phyloP scores from a whole-genome alignment of 2,888 invertebrate species.

The Athalia cordata region DNA sequence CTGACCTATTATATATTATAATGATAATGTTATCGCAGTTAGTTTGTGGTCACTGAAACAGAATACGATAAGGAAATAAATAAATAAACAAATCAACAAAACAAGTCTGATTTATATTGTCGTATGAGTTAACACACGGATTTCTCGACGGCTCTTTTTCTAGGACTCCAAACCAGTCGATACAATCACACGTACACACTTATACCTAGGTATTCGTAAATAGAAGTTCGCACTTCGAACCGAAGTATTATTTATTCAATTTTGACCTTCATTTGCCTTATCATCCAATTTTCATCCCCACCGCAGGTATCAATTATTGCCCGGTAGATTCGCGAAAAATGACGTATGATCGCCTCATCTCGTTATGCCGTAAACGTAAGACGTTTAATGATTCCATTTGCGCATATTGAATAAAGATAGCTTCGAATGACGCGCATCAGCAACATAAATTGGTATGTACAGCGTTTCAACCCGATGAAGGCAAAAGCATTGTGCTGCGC shows the following conservation, averaged over 20 bases:
- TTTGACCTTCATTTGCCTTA: too few relatives aligned
- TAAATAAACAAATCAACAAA: not conserved
- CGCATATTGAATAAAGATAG: slow-evolving; percentile 17
- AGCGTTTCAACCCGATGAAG: not conserved
- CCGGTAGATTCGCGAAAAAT: too few relatives aligned
- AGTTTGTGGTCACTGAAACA: not conserved
- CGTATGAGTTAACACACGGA: too few relatives aligned
- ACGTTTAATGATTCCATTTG: not conserved
- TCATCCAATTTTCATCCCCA: too few relatives aligned
- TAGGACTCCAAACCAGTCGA: too few relatives aligned
- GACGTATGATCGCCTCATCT: not conserved
- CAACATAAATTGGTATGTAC: not conserved
- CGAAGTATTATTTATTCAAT: too few relatives aligned
- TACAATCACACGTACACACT: too few relatives aligned
- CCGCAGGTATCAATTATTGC: too few relatives aligned
- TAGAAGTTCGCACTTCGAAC: too few relatives aligned
- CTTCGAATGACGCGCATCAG: slow-evolving; percentile 11
- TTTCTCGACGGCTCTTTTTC: too few relatives aligned
- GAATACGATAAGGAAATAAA: not conserved
- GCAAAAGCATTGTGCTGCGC: not conserved
- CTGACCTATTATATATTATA: slow-evolving; percentile 18
- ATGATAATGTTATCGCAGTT: not conserved
- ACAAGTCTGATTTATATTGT: too few relatives aligned
- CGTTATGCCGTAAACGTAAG: not conserved
- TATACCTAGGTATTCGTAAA: too few relatives aligned